Evolutionary conservation across 92 coral and sea anemone species (phyloP), one percentile per base, ranked within the genome.

Genomic region (Siderastrea siderea): DNA sequence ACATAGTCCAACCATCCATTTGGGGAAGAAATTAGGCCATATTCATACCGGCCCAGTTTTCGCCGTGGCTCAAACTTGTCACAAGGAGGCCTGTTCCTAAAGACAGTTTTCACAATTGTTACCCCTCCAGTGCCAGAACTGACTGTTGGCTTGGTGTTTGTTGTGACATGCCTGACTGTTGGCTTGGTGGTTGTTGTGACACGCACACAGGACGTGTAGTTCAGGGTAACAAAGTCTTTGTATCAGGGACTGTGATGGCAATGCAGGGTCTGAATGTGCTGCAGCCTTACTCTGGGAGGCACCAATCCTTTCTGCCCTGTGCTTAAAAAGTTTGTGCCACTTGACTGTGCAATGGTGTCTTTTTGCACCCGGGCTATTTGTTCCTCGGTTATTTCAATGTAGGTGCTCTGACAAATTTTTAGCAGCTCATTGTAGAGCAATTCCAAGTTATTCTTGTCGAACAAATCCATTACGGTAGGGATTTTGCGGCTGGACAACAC

Each of bases 1-100:
- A 90, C 90, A 90, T 90, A 90, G 87, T 90, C 93, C 74, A 90
- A 65, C 93, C 93, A 90, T 68, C 87, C 87, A 86, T 70, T 70
- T 65, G 82, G 88, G 68, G 85, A 74, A 45, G 82, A 62, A 58
- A 91, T 87, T 4, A 87, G 88, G 65, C 60, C 83, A 77, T 82
- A 87, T 71, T 91, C 91, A 70, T 87, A 83, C 6, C 71, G 16
- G 7, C 89, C 89, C 59, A 87, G 68, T 55, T 77, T 86, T 65
- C 88, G 86, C 47, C 60, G 84, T 47, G 88, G 82, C 47, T 60
- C 90, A 90, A 85, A 78, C 78, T 90, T 90, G 87, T 74, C 86
- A 62, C 67, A n/a, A 62, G 67, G 67, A 62, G 67, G 67, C 67
- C 67, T 62, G 19, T 12, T 62, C 43, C 67, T 62, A 5, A 62